Conservation (phyloP, 37 sponge, comb jelly and placozoan species). For the Bolinopsis microptera region DNA sequence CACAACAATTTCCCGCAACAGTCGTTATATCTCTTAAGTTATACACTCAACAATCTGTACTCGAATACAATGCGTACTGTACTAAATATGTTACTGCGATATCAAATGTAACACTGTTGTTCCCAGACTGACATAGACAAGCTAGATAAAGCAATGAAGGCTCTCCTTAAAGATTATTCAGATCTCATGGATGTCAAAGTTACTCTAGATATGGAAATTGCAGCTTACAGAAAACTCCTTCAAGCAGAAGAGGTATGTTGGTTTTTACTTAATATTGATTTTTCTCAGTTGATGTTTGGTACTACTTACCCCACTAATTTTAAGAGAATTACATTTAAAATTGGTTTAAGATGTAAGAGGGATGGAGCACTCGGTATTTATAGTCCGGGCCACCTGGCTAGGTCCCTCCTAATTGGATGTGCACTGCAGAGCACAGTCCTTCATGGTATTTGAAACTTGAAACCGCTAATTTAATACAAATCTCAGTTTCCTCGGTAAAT, state of each 20-base stretch:
- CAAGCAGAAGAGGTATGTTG: slow-evolving; percentile 88
- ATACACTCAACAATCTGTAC: neutral
- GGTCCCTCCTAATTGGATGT: no score
- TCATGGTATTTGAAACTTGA: neutral
- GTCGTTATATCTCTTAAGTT: neutral
- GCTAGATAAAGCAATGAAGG: slow-evolving; percentile 37
- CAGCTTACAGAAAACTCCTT: slow-evolving; percentile 81
- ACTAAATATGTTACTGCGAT: neutral
- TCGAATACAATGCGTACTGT: neutral
- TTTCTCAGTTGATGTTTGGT: no score
- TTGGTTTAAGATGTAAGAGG: no score
- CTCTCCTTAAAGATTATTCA: slow-evolving; percentile 77
- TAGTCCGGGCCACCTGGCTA: no score
- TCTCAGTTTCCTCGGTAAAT: neutral
- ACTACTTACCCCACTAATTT: no score
- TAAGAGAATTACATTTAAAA: no score
- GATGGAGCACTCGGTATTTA: no score
- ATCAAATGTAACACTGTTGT: neutral
- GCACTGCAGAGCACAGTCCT: no score
- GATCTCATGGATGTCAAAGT: slow-evolving; percentile 83
- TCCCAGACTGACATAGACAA: slow-evolving; percentile 32
- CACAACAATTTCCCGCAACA: neutral
- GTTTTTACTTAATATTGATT: no score
- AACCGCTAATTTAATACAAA: neutral
- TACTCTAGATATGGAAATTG: slow-evolving; percentile 87